Evolutionary conservation across 2,113 vertebrate genomes (phyloP), one percentile per base, ranked within the genome.

Genomic region (Toxostoma redivivum): DNA sequence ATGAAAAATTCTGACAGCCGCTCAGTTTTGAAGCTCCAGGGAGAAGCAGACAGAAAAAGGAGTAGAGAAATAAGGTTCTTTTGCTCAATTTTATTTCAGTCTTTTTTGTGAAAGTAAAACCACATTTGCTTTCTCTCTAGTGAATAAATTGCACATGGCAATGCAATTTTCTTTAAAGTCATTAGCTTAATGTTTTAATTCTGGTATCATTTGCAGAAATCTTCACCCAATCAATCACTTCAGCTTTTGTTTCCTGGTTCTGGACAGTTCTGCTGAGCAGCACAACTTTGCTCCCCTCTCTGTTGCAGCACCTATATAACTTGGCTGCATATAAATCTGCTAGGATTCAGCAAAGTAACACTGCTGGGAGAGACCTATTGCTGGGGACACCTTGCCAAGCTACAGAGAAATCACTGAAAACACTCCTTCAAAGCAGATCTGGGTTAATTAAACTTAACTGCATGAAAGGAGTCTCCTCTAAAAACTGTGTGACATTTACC

Each of bases 111-210:
- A 54, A 74, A 79, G 51, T 80, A 94, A 97, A 93, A 78, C 90
- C 1, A 7, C 51, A 60, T 90, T 96, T 96, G 48, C 86, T 93
- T 92, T 93, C 62, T 64, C 74, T 69, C 48, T 47, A 44, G 57
- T 85, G 91, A 96, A 95, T 90, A 94, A 96, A 98, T 94, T 95
- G 69, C 61, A 97, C n/a, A 42, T 79, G 92, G 81, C 93, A 96
- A 91, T 81, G 64, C 86, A 96, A 97, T 98, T 98, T 98, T 94
- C 91, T 92, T 96, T 96, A 78, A 96, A 96, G 86, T 97, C 93
- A 91, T 97, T 97, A 80, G 8, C 82, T 93, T 96, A 92, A 96
- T 97, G 95, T 97, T 97, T 97, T 97, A 97, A 97, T 97, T 96
- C 86, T 79, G 71, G 87, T 93, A 97, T 97, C 84, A 96, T 97